Evolutionary conservation across 2,113 vertebrate species (phyloP).

Genomic region (Chrysemys picta): DNA sequence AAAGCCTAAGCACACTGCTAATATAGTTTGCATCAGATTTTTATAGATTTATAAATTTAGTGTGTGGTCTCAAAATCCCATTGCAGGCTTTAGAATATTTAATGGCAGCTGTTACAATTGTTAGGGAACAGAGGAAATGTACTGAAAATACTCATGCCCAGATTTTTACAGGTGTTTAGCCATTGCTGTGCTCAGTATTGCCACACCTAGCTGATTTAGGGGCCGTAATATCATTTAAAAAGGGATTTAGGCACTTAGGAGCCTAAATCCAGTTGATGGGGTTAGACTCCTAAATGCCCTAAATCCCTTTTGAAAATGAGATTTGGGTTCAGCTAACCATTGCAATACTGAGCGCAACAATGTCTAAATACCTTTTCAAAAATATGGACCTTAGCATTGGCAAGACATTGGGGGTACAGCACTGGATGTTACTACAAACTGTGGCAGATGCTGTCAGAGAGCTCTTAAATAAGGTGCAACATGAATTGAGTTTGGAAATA

Average conservation of each 20-base stretch:
- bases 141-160: fast-evolving
- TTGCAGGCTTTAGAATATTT: background rate
- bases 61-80: background rate
- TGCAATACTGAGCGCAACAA: background rate
- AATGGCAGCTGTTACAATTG: background rate
- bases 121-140: background rate
- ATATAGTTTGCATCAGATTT: background rate
- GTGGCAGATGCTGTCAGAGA: background rate
- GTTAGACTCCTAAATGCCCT: background rate
- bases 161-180: background rate
- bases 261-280: background rate
- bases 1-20: background rate
- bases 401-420: background rate
- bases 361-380: background rate
- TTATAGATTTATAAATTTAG: background rate
- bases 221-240: background rate
- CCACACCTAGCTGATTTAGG: background rate
- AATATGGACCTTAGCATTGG: background rate
- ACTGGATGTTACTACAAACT: background rate
- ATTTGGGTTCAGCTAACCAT: background rate
- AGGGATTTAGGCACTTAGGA: background rate
- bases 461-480: background rate
- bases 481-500: background rate
- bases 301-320: background rate
- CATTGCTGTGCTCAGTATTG: background rate